These are phyloP conservation scores for Hymenochirus boettgeri DNA, from an alignment of 2,113 vertebrate species.

Conservation along the genomic window DNA sequence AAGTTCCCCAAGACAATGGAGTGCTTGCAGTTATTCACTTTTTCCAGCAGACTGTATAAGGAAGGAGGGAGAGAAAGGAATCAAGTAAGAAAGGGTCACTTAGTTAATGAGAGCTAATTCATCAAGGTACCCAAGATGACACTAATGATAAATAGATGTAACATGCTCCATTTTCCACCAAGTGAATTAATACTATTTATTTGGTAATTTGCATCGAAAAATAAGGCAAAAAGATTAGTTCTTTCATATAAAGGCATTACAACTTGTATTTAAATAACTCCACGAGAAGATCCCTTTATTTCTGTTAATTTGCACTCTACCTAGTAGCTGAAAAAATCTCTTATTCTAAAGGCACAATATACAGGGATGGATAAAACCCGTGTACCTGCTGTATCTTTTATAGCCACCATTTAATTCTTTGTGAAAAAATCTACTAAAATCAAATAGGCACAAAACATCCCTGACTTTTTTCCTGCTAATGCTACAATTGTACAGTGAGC, in stretches of 20 bases:
- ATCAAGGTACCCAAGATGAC: conserved; percentile 6
- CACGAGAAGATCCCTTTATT: too few relatives aligned
- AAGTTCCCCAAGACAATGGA: neutral
- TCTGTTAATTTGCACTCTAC: too few relatives aligned
- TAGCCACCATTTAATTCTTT: too few relatives aligned
- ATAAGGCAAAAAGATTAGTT: neutral
- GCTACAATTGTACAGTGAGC: too few relatives aligned
- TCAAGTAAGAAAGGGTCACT: conserved; percentile 5
- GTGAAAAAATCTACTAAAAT: too few relatives aligned
- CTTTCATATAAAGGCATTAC: neutral
- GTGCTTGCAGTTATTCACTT: neutral
- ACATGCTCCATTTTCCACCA: conserved; percentile 16
- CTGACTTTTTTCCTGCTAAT: too few relatives aligned
- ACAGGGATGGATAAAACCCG: too few relatives aligned
- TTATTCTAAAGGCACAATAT: too few relatives aligned
- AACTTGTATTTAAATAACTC: too few relatives aligned
- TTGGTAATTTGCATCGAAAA: conserved; percentile 7
- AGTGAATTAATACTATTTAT: conserved; percentile 4
- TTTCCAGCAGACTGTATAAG: neutral
- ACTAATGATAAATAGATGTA: conserved; percentile 19
- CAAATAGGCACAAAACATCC: too few relatives aligned
- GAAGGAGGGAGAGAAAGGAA: neutral
- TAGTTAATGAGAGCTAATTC: conserved; percentile 15
- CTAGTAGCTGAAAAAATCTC: too few relatives aligned
- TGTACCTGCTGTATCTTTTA: too few relatives aligned